A percentile compares a stretch with the other conserved stretches of the same genome.
Evolutionary conservation across 2,888 invertebrate genomes (phyloP).

Genomic region (Sminthurinus aureus): DNA sequence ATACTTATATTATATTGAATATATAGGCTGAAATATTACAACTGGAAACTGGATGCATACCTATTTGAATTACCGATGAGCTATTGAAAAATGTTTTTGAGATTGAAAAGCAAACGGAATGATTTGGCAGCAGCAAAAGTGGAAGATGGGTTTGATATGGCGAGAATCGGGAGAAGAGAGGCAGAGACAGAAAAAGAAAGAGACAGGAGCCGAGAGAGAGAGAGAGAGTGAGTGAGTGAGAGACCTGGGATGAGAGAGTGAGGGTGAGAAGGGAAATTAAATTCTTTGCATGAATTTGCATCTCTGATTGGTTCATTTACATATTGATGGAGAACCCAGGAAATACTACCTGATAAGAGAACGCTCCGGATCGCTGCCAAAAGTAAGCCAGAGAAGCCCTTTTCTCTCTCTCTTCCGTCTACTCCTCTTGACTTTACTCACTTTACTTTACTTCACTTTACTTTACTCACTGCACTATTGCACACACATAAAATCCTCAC

Average conservation of each 20-base stretch:
- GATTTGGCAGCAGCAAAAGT: constrained; percentile 40
- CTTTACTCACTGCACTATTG: constrained; percentile 5
- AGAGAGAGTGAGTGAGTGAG: not conserved
- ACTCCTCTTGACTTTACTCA: constrained; percentile 12
- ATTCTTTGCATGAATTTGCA: constrained; percentile 62
- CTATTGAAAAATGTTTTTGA: constrained; percentile 38
- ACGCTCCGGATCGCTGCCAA: constrained; percentile 50
- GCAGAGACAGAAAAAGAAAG: not conserved
- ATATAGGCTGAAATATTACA: not conserved
- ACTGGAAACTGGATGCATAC: not conserved
- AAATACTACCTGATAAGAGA: constrained; percentile 59
- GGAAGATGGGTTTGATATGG: constrained; percentile 45
- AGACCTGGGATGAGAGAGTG: constrained; percentile 33
- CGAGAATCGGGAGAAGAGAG: not conserved
- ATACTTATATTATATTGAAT: not conserved
- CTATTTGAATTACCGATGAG: constrained; percentile 31
- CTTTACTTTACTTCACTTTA: not conserved
- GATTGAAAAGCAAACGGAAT: constrained; percentile 37
- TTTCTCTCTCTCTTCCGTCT: constrained; percentile 22
- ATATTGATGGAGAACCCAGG: constrained; percentile 61
- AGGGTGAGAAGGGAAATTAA: constrained; percentile 60
- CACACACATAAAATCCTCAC: not conserved
- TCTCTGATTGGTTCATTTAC: constrained; percentile 61
- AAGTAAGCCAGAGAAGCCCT: constrained; percentile 42
- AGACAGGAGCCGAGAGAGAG: too few species aligned